Evolutionary conservation across 2,113 vertebrate genomes (phyloP).

Genomic region (Phoenicopterus ruber): DNA sequence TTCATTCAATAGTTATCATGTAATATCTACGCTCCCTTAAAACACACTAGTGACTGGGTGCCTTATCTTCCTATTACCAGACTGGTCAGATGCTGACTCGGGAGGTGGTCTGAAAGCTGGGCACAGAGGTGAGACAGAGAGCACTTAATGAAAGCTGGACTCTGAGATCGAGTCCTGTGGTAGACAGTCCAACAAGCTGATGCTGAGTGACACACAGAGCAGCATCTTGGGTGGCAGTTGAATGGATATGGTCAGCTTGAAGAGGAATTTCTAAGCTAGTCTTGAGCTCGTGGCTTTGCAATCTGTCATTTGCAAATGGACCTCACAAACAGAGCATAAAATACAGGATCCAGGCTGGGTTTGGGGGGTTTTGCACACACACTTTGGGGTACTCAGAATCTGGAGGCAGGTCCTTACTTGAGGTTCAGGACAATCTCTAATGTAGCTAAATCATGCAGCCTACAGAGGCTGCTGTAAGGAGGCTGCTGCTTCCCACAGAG

Average conservation of each 20-base stretch:
- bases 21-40: not conserved
- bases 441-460: not conserved
- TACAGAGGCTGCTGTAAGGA: conserved; percentile 14
- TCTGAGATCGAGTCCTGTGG: not conserved
- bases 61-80: not conserved
- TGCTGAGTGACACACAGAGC: not conserved
- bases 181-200: not conserved
- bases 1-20: conserved; percentile 50
- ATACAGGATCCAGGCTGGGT: not conserved
- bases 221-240: not conserved
- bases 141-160: not conserved
- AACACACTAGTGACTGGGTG: not conserved
- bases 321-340: not conserved
- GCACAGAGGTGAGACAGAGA: not conserved
- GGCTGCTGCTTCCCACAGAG: conserved; percentile 29
- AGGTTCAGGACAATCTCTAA: not conserved
- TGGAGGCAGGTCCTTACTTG: not conserved
- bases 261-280: not conserved
- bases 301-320: not conserved
- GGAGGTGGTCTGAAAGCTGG: not conserved
- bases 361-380: not conserved
- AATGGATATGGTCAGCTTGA: not conserved
- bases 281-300: not conserved
- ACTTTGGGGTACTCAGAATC: not conserved
- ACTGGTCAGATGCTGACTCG: not conserved